phyloP scores from a whole-genome alignment of 2,888 invertebrate genomes.

The Drosophila borealis region DNA sequence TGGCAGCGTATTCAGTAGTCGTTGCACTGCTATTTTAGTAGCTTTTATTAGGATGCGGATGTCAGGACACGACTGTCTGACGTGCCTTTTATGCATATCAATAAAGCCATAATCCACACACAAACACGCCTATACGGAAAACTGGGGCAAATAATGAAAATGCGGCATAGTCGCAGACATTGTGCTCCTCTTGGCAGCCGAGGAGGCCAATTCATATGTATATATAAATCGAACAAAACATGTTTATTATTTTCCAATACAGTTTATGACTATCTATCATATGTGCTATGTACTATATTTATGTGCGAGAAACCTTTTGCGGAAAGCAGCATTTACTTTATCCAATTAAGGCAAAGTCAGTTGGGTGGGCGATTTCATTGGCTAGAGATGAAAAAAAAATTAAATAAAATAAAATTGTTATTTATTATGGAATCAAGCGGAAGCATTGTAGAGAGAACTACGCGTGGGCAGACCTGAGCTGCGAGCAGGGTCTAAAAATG shows the following conservation, averaged over 20 bases:
- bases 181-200: constrained; percentile 33
- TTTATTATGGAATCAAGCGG: constrained; percentile 50
- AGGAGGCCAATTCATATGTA: constrained; percentile 34
- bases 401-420: constrained; percentile 24
- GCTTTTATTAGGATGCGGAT: constrained; percentile 64
- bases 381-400: constrained; percentile 33
- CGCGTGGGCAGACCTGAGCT: constrained; percentile 31
- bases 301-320: constrained; percentile 46
- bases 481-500: constrained; percentile 16
- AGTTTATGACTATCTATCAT: constrained; percentile 34
- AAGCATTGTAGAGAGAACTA: constrained; percentile 31
- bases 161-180: constrained; percentile 38
- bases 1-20: constrained; percentile 30
- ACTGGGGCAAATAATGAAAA: constrained; percentile 57
- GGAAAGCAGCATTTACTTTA: constrained; percentile 67
- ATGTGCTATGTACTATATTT: constrained; percentile 3
- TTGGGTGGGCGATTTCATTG: constrained; percentile 62
- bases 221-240: constrained; percentile 32
- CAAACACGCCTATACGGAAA: constrained; percentile 28
- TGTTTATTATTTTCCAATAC: constrained; percentile 25
- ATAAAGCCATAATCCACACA: constrained; percentile 58
- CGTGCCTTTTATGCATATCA: constrained; percentile 63
- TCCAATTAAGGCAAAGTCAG: constrained; percentile 69
- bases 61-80: constrained; percentile 57
- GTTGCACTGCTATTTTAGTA: background rate